These are phyloP conservation scores for Ctena decussata DNA, from an alignment of 2,888 invertebrate genomes.

Conservation along the genomic window DNA sequence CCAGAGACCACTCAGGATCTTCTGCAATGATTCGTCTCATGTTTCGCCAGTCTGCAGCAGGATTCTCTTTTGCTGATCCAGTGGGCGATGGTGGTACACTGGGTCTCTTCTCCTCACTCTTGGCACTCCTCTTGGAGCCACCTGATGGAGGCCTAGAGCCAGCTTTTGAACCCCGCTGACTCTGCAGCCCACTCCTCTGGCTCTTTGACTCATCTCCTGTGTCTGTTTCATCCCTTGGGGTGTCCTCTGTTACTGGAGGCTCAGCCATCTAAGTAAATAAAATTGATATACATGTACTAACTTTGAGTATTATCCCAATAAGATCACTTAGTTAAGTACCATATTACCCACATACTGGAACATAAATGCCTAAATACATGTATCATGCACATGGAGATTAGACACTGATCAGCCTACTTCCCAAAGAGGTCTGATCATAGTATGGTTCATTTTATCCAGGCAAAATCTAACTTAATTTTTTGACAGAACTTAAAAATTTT, in stretches of 20 bases:
- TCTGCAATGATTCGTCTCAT: slow-evolving; percentile 87
- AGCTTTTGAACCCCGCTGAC: slow-evolving; percentile 73
- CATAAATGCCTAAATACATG: no score
- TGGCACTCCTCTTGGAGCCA: slow-evolving; percentile 74
- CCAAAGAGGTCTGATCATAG: no score
- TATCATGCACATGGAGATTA: no score
- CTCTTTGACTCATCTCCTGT: slow-evolving; percentile 69
- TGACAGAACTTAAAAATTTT: no score
- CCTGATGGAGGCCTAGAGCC: slow-evolving; percentile 73
- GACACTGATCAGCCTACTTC: no score
- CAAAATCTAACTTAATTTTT: no score
- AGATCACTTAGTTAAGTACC: no score
- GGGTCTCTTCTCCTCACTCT: slow-evolving; percentile 64
- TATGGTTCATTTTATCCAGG: no score
- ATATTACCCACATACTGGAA: no score
- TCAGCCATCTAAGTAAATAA: slow-evolving; percentile 68
- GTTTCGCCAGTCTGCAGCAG: slow-evolving; percentile 81
- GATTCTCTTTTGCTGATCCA: slow-evolving; percentile 75
- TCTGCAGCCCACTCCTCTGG: slow-evolving; percentile 70
- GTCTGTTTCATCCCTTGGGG: slow-evolving; percentile 61
- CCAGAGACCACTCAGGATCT: slow-evolving; percentile 86
- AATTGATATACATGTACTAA: no score
- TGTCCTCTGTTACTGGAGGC: slow-evolving; percentile 59
- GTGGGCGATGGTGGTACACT: slow-evolving; percentile 72
- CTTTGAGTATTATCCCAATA: no score